These are phyloP conservation scores for Pristionchus mayeri DNA, from an alignment of 2,888 invertebrate genomes.

Conservation along the genomic window DNA sequence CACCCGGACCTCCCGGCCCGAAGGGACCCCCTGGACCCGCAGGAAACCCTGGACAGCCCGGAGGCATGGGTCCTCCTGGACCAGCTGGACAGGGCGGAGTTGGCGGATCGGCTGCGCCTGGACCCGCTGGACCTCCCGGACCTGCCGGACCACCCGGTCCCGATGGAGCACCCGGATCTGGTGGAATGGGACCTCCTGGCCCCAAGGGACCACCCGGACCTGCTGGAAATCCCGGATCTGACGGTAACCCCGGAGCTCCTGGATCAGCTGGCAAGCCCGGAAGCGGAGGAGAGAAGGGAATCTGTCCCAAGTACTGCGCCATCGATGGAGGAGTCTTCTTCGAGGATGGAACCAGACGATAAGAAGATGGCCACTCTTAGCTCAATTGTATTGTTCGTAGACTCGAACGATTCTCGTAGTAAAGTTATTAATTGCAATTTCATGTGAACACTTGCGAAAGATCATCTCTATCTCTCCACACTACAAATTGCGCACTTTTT, in stretches of 20 bases:
- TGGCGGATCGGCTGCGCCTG: conserved; percentile 31
- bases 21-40: conserved; percentile 66
- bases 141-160: conserved; percentile 58
- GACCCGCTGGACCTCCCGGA: conserved; percentile 61
- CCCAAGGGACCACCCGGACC: conserved; percentile 64
- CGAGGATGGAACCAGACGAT: conserved; percentile 68
- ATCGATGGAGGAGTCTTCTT: conserved; percentile 75
- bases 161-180: conserved; percentile 56
- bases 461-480: background rate
- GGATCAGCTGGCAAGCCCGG: conserved; percentile 63
- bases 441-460: no score
- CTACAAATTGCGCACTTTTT: background rate
- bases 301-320: conserved; percentile 74
- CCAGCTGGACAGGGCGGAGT: conserved; percentile 56
- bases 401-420: no score
- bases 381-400: conserved; percentile 2
- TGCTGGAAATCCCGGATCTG: conserved; percentile 63
- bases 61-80: conserved; percentile 61
- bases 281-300: conserved; percentile 69
- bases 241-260: conserved; percentile 63
- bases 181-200: conserved; percentile 63
- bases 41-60: conserved; percentile 61
- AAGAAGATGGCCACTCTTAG: background rate
- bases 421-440: no score
- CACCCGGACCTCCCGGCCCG: conserved; percentile 54